A percentile compares a stretch with the other conserved stretches of the same genome.
These are phyloP conservation scores for Mythimna loreyi DNA, from an alignment of 2,888 invertebrate species.

Conservation along the genomic window DNA sequence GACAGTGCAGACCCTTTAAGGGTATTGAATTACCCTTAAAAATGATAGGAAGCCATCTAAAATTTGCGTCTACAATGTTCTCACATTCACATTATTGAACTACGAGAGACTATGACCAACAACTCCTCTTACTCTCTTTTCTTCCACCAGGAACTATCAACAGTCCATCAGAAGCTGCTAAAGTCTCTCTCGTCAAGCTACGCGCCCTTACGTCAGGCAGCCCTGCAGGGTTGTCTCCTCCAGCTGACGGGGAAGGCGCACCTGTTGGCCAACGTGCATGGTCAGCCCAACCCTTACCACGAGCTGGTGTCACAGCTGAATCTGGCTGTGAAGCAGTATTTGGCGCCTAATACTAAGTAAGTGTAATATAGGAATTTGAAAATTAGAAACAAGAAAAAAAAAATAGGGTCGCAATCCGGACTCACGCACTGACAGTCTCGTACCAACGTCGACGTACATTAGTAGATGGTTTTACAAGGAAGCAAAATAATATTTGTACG, in stretches of 20 bases:
- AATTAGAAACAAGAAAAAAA: too few species aligned
- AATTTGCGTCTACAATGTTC: too few species aligned
- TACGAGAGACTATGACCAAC: too few species aligned
- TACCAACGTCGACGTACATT: too few species aligned
- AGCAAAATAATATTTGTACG: too few species aligned
- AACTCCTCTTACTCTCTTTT: neutral
- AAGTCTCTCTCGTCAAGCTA: slow-evolving; percentile 83
- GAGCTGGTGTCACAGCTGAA: slow-evolving; percentile 78
- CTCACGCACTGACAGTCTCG: too few species aligned
- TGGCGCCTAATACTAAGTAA: slow-evolving; percentile 74
- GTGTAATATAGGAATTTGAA: slow-evolving; percentile 31
- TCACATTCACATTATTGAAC: too few species aligned
- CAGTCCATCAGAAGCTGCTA: slow-evolving; percentile 84
- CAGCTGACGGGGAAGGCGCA: slow-evolving; percentile 74
- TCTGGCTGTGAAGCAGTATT: slow-evolving; percentile 73
- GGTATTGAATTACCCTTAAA: too few species aligned
- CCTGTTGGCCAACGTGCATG: slow-evolving; percentile 54
- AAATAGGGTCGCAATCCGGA: too few species aligned
- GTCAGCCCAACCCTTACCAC: slow-evolving; percentile 69
- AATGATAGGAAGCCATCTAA: too few species aligned
- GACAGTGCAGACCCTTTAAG: too few species aligned
- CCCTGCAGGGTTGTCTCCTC: slow-evolving; percentile 84
- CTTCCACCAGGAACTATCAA: slow-evolving; percentile 77
- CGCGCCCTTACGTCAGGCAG: slow-evolving; percentile 85
- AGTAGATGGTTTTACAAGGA: too few species aligned